Percentiles rank a stretch among this genome's conserved stretches.
These are phyloP conservation scores for Hippopotamus amphibius DNA, from an alignment of 2,113 vertebrate species.

Conservation along the genomic window DNA sequence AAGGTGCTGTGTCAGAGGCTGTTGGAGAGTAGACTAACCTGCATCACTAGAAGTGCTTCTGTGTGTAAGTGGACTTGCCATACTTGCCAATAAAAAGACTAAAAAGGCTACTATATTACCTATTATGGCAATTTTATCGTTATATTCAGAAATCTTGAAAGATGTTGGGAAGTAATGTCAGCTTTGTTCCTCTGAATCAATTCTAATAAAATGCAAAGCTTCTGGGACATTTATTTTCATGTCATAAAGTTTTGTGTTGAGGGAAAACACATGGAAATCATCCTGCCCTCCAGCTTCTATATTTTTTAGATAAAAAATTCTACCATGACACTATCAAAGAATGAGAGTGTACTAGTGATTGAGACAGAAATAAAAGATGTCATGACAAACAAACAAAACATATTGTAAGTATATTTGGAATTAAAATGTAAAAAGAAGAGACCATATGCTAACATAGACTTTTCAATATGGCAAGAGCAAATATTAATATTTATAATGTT, in stretches of 20 bases:
- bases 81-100: neutral
- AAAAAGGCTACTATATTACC: neutral
- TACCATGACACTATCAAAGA: neutral
- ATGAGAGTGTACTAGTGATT: neutral
- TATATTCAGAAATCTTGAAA: neutral
- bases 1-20: neutral
- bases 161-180: neutral
- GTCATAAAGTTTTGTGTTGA: neutral
- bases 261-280: neutral
- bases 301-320: neutral
- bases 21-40: neutral
- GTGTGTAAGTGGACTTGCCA: neutral
- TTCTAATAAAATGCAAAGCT: neutral
- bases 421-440: conserved; percentile 28
- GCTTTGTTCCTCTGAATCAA: neutral
- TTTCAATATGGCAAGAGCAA: conserved; percentile 27
- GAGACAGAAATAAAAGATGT: conserved; percentile 26
- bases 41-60: neutral
- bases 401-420: neutral
- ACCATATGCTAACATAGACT: neutral
- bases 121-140: neutral
- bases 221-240: neutral
- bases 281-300: neutral
- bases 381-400: neutral
- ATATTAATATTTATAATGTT: conserved; percentile 30